phyloP scores from a whole-genome alignment of 2,797 vertebrate species.

The Pseudocheirus occidentalis region DNA sequence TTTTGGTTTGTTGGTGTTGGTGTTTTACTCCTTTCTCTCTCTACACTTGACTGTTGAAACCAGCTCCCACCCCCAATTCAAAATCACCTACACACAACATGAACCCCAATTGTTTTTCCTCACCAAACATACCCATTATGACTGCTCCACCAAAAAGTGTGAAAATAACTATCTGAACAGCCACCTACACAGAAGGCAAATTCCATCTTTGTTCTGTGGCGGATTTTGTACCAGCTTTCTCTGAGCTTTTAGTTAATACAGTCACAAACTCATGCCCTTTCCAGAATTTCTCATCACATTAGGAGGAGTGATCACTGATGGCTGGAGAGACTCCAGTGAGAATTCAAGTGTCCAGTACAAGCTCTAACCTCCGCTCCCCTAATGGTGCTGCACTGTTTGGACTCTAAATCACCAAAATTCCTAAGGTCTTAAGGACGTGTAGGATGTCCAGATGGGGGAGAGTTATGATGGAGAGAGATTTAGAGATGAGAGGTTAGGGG shows the following conservation, averaged over 20 bases:
- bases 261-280: constrained; percentile 16
- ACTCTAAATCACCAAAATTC: not conserved
- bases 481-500: not conserved
- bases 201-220: constrained; percentile 45
- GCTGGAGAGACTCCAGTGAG: not conserved
- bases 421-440: not conserved
- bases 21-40: constrained; percentile 37
- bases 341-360: not conserved
- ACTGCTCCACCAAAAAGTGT: constrained; percentile 19
- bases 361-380: constrained; percentile 16
- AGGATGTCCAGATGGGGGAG: not conserved
- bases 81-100: constrained; percentile 50
- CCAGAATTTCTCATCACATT: constrained; percentile 27
- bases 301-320: not conserved
- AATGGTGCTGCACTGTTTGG: constrained; percentile 7
- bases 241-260: constrained; percentile 24
- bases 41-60: constrained; percentile 25
- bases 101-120: constrained; percentile 57
- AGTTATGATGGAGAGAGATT: not conserved
- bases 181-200: constrained; percentile 50
- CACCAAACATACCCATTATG: constrained; percentile 38
- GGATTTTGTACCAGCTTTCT: constrained; percentile 48
- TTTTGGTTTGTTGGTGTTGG: not conserved
- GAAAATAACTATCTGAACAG: constrained; percentile 58
- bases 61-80: not conserved